phyloP scores from a whole-genome alignment of 2,888 invertebrate genomes.

The Euzophera pinguis region DNA sequence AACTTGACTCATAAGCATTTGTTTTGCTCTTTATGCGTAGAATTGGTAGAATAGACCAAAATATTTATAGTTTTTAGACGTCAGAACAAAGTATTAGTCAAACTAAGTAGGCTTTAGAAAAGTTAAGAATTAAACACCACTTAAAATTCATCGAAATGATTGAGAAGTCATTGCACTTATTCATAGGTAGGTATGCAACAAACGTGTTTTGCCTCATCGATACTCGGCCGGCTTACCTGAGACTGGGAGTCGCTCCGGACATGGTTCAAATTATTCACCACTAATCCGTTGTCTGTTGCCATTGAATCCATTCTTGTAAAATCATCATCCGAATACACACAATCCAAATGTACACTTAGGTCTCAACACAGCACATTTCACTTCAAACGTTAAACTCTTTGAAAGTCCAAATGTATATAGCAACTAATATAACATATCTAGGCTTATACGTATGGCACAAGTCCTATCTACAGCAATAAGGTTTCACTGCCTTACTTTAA shows the following conservation, averaged over 20 bases:
- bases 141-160: slow-evolving; percentile 32
- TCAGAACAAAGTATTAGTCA: no score
- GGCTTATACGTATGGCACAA: slow-evolving; percentile 40
- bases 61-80: no score
- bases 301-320: slow-evolving; percentile 67
- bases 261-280: slow-evolving; percentile 76
- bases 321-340: slow-evolving; percentile 54
- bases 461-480: slow-evolving; percentile 39
- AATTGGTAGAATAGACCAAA: no score
- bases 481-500: slow-evolving; percentile 57
- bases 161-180: slow-evolving; percentile 69
- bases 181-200: slow-evolving; percentile 68
- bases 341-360: slow-evolving; percentile 18
- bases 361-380: slow-evolving; percentile 46
- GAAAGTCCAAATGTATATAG: slow-evolving; percentile 26
- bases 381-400: slow-evolving; percentile 33
- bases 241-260: slow-evolving; percentile 63
- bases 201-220: slow-evolving; percentile 70
- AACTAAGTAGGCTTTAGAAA: background rate
- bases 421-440: slow-evolving; percentile 44
- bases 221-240: slow-evolving; percentile 68
- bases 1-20: no score
- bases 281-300: slow-evolving; percentile 69
- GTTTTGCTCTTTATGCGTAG: no score
- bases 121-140: background rate